Evolutionary conservation across 2,113 vertebrate species (phyloP).

Genomic region (Lycaon pictus): DNA sequence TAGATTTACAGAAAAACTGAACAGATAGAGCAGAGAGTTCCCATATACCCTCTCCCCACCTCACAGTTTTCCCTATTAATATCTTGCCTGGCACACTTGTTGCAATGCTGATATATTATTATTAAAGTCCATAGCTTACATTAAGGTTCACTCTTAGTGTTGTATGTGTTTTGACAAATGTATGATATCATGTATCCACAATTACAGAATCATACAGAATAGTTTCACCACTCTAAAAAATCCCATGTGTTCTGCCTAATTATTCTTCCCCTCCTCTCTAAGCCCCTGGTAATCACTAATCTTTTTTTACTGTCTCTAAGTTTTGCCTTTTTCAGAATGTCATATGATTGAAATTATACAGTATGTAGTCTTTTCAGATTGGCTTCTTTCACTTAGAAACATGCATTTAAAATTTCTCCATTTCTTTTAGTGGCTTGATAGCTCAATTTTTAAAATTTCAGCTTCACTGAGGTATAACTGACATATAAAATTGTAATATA

Average conservation of each 20-base stretch:
- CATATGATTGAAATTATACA: constrained; percentile 37
- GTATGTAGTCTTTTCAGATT: constrained; percentile 45
- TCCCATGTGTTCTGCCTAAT: not conserved
- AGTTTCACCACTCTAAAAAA: constrained; percentile 27
- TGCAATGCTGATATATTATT: constrained; percentile 5
- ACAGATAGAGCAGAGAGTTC: constrained; percentile 24
- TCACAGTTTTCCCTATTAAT: not conserved
- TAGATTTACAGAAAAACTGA: constrained; percentile 35
- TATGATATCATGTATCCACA: not conserved
- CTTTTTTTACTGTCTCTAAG: constrained; percentile 19
- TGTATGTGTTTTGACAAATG: constrained; percentile 29
- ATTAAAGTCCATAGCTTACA: constrained; percentile 37
- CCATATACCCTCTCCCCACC: not conserved
- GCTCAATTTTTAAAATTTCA: not conserved
- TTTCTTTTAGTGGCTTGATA: constrained; percentile 53
- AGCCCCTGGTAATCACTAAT: constrained; percentile 9
- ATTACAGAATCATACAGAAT: constrained; percentile 32
- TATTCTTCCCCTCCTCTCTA: not conserved
- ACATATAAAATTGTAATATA: not conserved
- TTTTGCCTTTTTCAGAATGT: constrained; percentile 62
- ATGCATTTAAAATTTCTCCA: constrained; percentile 33
- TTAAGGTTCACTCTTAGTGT: constrained; percentile 12
- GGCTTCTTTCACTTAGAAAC: constrained; percentile 18
- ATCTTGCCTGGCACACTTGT: constrained; percentile 17
- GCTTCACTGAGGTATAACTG: not conserved